A percentile compares a stretch with the other conserved stretches of the same genome.
Evolutionary conservation across 2,113 vertebrate species (phyloP).

Genomic region (Rafetus swinhoei): DNA sequence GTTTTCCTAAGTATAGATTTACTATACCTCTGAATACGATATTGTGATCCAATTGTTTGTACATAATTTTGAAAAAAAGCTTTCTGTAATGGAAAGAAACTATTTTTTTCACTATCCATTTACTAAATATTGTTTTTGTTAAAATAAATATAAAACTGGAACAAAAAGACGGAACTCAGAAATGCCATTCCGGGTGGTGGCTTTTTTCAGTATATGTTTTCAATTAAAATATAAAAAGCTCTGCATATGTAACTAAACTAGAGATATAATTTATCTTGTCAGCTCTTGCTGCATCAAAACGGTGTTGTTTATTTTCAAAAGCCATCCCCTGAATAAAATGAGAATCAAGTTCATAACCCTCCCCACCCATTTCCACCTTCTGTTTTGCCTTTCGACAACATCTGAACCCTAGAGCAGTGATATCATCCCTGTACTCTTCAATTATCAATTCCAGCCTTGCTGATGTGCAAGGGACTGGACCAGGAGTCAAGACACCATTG

Average conservation of each 20-base stretch:
- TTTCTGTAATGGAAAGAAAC: not conserved
- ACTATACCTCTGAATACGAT: not conserved
- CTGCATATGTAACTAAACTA: constrained; percentile 6
- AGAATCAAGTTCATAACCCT: not conserved
- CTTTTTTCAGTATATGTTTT: not conserved
- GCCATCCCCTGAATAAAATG: not conserved
- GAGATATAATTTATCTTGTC: constrained; percentile 38
- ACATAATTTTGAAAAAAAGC: not conserved
- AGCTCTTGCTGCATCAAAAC: constrained; percentile 35
- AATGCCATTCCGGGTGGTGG: not conserved
- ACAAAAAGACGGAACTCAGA: not conserved
- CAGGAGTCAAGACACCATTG: not conserved
- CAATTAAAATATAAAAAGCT: constrained; percentile 47
- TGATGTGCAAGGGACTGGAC: not conserved
- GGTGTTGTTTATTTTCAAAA: constrained; percentile 16
- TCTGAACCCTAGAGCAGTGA: not conserved
- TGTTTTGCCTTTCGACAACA: not conserved
- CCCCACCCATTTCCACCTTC: not conserved
- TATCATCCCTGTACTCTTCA: not conserved
- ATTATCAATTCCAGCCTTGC: not conserved
- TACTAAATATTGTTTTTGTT: not conserved
- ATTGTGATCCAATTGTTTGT: not conserved
- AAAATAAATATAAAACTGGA: not conserved
- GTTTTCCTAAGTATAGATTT: not conserved
- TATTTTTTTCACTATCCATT: not conserved